Conservation (phyloP, 2,113 vertebrate species). For the Chroicocephalus ridibundus region DNA sequence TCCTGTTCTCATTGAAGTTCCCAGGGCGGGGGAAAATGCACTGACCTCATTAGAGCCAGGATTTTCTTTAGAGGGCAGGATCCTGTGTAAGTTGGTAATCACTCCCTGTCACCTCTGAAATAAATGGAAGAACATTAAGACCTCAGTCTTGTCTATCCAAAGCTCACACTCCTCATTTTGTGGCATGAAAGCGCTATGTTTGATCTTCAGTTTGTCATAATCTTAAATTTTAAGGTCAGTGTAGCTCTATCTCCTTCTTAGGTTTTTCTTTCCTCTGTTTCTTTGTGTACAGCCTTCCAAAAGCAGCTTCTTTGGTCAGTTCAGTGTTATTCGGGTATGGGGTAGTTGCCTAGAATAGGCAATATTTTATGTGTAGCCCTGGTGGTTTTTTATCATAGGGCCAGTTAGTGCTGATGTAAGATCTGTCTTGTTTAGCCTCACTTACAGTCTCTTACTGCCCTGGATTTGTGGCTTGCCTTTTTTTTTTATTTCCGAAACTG, state of each 20-base stretch:
- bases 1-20: not conserved
- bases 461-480: not conserved
- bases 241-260: not conserved
- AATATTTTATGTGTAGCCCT: not conserved
- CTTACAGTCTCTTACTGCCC: not conserved
- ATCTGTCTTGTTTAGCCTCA: not conserved
- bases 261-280: not conserved
- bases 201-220: not conserved
- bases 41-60: conserved; percentile 2
- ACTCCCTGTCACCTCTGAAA: not conserved
- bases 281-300: not conserved
- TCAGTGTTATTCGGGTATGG: not conserved
- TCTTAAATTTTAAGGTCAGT: not conserved
- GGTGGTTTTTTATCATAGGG: not conserved
- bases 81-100: not conserved
- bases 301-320: not conserved
- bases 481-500: not conserved
- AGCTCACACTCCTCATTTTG: not conserved
- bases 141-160: not conserved
- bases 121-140: not conserved
- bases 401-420: not conserved
- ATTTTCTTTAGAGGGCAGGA: not conserved
- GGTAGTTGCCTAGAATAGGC: not conserved
- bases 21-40: not conserved
- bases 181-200: not conserved